phyloP scores from a whole-genome alignment of 2,888 invertebrate species.

The Autographa pulchrina region DNA sequence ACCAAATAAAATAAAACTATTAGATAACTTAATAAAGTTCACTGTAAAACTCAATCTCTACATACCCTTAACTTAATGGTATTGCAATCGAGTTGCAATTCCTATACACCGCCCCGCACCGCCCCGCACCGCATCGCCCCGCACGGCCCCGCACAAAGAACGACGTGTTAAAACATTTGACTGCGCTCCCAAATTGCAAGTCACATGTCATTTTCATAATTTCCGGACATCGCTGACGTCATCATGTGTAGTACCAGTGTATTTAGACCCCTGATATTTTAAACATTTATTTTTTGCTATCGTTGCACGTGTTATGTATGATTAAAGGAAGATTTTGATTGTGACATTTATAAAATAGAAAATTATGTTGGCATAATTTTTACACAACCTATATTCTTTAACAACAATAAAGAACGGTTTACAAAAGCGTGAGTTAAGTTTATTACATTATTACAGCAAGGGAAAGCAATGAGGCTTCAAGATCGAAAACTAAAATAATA shows the following conservation, averaged over 20 bases:
- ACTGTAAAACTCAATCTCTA: background rate
- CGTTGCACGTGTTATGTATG: background rate
- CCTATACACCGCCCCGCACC: too few relatives aligned
- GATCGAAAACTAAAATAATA: too few relatives aligned
- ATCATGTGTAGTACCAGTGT: slow-evolving; percentile 44
- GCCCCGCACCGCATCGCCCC: too few relatives aligned
- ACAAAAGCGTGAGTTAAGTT: too few relatives aligned
- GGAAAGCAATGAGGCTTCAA: too few relatives aligned
- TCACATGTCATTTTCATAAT: slow-evolving; percentile 68
- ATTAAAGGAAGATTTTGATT: background rate
- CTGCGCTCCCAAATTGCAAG: slow-evolving; percentile 56
- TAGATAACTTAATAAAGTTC: background rate
- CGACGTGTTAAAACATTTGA: slow-evolving; percentile 49
- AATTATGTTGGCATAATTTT: too few relatives aligned
- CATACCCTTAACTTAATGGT: slow-evolving; percentile 5
- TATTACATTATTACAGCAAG: too few relatives aligned
- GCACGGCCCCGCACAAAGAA: slow-evolving; percentile 39
- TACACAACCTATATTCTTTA: too few relatives aligned
- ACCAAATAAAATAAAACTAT: too few relatives aligned
- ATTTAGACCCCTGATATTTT: slow-evolving; percentile 33
- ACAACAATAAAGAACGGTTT: too few relatives aligned
- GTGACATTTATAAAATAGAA: too few relatives aligned
- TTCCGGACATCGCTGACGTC: slow-evolving; percentile 53
- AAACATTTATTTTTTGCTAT: slow-evolving; percentile 11
- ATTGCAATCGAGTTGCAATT: slow-evolving; percentile 34